Conservation (phyloP, 2,888 invertebrate species). For the Cenopis cana region DNA sequence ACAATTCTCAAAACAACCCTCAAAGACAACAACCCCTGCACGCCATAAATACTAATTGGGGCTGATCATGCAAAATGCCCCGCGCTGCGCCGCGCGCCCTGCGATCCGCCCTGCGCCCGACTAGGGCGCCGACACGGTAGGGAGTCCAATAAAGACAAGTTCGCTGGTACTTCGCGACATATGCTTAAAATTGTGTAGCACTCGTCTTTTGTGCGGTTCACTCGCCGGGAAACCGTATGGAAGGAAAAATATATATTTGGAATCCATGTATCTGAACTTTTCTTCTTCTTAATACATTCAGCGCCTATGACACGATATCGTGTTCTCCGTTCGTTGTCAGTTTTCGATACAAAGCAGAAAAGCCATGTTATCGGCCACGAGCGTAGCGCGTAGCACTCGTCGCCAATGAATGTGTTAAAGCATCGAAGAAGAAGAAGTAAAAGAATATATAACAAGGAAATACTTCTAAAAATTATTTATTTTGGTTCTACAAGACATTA, state of each 20-base stretch:
- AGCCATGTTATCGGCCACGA: too few relatives aligned
- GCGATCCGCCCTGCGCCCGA: slow-evolving; percentile 27
- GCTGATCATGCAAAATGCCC: slow-evolving; percentile 64
- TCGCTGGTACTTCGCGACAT: slow-evolving; percentile 31
- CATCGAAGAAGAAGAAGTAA: too few relatives aligned
- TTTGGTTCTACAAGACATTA: too few relatives aligned
- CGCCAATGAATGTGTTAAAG: too few relatives aligned
- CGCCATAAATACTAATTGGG: slow-evolving; percentile 56
- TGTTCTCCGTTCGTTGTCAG: too few relatives aligned
- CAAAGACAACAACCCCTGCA: slow-evolving; percentile 42
- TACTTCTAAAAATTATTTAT: too few relatives aligned
- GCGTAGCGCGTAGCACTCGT: too few relatives aligned
- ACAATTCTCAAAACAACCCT: slow-evolving; percentile 27
- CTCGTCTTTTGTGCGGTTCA: slow-evolving; percentile 1
- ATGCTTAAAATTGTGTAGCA: slow-evolving; percentile 30
- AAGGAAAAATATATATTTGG: not conserved
- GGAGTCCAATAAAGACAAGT: slow-evolving; percentile 14
- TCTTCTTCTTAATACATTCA: too few relatives aligned
- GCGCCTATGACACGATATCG: too few relatives aligned
- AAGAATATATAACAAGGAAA: too few relatives aligned
- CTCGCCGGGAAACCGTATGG: not conserved
- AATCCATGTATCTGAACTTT: not conserved
- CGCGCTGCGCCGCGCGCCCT: slow-evolving; percentile 17
- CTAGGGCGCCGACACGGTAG: slow-evolving; percentile 20
- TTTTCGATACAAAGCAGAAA: too few relatives aligned